Evolutionary conservation across 2,113 vertebrate species (phyloP), one percentile per base, ranked within the genome.

Genomic region (Ochotona curzoniae): DNA sequence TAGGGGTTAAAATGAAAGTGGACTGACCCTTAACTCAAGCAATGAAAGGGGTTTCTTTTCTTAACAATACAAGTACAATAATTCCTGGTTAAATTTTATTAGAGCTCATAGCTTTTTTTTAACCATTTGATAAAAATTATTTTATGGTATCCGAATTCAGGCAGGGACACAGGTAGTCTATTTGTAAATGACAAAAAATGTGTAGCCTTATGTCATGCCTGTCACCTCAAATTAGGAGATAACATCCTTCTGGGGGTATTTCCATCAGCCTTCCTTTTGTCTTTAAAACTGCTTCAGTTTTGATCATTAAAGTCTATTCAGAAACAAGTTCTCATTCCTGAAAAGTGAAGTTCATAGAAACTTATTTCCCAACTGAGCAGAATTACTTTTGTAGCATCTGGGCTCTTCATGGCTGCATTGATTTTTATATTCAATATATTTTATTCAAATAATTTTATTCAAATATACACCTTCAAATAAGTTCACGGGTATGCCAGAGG

Each of bases 161-260:
- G 93, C 94, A 96, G 93, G 44, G 93, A 80, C 93, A 93, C 93
- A 91, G 96, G 96, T 90, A 95, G 92, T 96, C 64, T 94, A 88
- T 97, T 97, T 97, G 95, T 86, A 97, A 96, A 96, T 96, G 93
- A 92, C 96, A 92, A 49, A 61, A 87, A 93, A 95, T 97, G 87
- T 94, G 95, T 96, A 85, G 73, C 97, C 96, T 96, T 82, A 78
- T 97, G 97, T 96, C 81, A 94, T 96, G 97, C 90, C 95, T 98
- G 96, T 96, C 97, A 97, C 93, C 79, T 97, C 78, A 44, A 84
- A 87, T 96, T 95, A 97, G 95, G 84, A 96, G 90, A 97, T 93
- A 44, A 96, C 88, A 97, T 95, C 93, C 96, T 96, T 97, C 86
- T 83, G 80, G 82, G 93, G 63, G 63, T 94, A 88, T 95, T 94